A percentile compares a stretch with the other conserved stretches of the same genome.
Evolutionary conservation across 2,797 vertebrate genomes (phyloP).

Genomic region (Enteromius radiatus): DNA sequence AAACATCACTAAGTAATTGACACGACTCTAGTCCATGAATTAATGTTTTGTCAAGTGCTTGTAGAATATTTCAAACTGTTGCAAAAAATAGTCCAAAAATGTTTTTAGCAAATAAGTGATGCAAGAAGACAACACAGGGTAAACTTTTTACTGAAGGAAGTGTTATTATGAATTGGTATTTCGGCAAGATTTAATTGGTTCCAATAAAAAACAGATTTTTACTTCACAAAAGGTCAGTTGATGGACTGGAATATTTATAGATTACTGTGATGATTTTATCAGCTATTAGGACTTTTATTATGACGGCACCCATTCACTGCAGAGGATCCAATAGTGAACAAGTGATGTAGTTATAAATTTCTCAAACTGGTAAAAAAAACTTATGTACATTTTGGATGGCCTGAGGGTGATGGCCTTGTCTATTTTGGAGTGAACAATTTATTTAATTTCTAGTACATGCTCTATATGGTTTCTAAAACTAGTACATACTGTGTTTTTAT

Average conservation of each 20-base stretch:
- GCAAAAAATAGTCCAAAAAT: neutral
- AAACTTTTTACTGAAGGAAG: neutral
- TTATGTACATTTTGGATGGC: neutral
- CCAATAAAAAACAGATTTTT: neutral
- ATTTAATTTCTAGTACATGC: neutral
- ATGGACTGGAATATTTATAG: neutral
- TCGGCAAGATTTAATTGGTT: neutral
- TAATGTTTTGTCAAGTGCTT: neutral
- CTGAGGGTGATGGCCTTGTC: neutral
- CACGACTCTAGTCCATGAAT: neutral
- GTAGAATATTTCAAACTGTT: neutral
- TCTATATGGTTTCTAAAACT: neutral
- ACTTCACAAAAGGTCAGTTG: neutral
- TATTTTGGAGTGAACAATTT: neutral
- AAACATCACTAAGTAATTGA: neutral
- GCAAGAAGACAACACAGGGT: neutral
- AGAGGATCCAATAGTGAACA: neutral
- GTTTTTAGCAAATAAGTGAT: neutral
- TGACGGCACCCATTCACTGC: neutral
- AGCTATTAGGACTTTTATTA: neutral
- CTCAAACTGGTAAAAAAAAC: neutral
- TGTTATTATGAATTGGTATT: neutral
- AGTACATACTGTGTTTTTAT: constrained; percentile 73
- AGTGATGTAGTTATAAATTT: neutral
- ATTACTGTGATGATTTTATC: neutral